Base-by-base conservation (phyloP, 2,888 invertebrate species). In the Platycheirus rosarum region DNA sequence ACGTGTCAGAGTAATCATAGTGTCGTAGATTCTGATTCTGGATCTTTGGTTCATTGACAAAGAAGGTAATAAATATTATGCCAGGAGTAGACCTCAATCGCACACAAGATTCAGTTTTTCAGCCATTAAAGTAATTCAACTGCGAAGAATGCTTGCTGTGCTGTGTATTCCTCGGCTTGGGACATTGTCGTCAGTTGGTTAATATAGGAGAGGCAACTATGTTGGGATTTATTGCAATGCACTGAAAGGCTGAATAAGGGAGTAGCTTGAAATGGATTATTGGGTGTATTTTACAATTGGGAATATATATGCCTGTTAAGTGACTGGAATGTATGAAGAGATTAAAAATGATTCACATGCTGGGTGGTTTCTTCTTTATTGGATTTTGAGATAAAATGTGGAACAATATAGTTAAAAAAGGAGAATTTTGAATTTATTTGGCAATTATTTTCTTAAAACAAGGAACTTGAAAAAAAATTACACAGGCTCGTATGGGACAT, bases 21-120 rank as follows among this genome's bases (percentile, higher is more conserved):
- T 11, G 29, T 63, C 62, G 42, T 75, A 75, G 57, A 63, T 79
- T 75, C 42, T 75, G 63, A 79, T 75, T 79, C 26, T 51, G 57
- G 57, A 40, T 23, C 35, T 35, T 57, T 40, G 57, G 40, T 69
- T 65, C 46, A 65, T 75, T 74, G 68, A 48, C 68, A 55, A 13
- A 35, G 18, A n/a, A 23, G n/a, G 8, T 13, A 18, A 20, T 0
- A 9, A 79, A 69, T 79, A 57, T 55, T 42, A 23, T 42, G 14
- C 11, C 23, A 11, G 26, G 18, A 70, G 35, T 49, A 57, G 35
- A 55, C 70, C 63, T 49, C 55, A 37, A 69, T 42, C 66, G 75
- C 57, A 57, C 57, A 40, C 5, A 57, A 40, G 40, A 40, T 40
- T 26, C 57, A 40, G 23, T 57, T 23, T 57, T 20, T 40, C n/a